These are phyloP conservation scores for Barbus barbus DNA, from an alignment of 2,113 vertebrate genomes.

Conservation along the genomic window DNA sequence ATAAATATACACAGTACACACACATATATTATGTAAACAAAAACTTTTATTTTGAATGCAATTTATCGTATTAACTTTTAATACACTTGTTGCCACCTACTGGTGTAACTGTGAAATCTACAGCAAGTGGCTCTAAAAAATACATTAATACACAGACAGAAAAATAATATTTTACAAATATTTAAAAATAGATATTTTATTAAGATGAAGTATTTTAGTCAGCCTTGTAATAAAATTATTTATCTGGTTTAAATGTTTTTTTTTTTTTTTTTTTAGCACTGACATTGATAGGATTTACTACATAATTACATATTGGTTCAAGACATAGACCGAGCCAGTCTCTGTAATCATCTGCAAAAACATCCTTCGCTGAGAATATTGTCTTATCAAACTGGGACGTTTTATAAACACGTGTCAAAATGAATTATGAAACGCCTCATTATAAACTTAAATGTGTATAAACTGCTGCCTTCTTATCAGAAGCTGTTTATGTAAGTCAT, in stretches of 20 bases:
- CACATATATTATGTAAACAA: too few species aligned
- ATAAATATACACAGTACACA: too few species aligned
- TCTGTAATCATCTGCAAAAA: background rate
- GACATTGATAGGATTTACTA: slow-evolving; percentile 20
- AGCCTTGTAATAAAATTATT: background rate
- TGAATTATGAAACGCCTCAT: background rate
- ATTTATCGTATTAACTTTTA: too few species aligned
- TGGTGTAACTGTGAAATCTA: background rate
- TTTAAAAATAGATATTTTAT: background rate
- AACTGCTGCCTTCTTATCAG: background rate
- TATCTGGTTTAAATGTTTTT: background rate
- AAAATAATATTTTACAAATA: background rate
- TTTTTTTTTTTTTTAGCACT: background rate
- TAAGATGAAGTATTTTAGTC: background rate
- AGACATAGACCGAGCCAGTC: background rate
- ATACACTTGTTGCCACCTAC: background rate
- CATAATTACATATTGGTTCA: slow-evolving; percentile 20
- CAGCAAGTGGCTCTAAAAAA: background rate
- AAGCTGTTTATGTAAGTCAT: background rate
- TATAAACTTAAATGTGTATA: background rate
- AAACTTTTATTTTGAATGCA: too few species aligned
- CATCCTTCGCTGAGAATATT: background rate
- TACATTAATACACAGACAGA: too few species aligned
- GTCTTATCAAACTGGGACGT: background rate
- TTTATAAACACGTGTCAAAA: background rate